Percentiles rank a stretch among this genome's conserved stretches.
phyloP scores from a whole-genome alignment of 2,888 invertebrate genomes.

The Mesochorus sp. region DNA sequence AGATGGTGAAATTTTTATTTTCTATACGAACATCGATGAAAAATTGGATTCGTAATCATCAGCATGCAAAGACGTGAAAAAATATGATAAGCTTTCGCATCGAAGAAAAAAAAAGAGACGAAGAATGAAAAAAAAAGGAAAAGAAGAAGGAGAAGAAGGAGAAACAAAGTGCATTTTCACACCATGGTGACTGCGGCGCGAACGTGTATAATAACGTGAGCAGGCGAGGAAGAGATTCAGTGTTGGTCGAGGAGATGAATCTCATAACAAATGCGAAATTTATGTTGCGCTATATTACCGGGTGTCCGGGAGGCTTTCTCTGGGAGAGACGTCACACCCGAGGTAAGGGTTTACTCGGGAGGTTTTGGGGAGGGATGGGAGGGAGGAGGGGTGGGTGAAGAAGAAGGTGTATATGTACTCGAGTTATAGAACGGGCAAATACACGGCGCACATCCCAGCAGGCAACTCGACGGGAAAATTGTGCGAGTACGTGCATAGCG shows the following conservation, averaged over 20 bases:
- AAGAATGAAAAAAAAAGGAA: no score
- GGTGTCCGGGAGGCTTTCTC: slow-evolving; percentile 2
- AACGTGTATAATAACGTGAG: slow-evolving; percentile 1
- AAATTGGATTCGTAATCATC: no score
- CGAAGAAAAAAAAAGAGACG: no score
- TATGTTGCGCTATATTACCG: slow-evolving; percentile 56
- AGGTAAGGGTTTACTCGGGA: background rate
- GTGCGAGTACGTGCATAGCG: slow-evolving; percentile 55
- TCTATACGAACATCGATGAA: no score
- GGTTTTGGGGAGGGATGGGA: background rate
- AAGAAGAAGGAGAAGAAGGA: no score
- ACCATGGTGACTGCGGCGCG: slow-evolving; percentile 10
- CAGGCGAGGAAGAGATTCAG: background rate
- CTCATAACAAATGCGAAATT: slow-evolving; percentile 57
- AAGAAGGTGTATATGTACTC: background rate
- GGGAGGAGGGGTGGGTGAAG: no score
- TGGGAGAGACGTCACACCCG: slow-evolving; percentile 18
- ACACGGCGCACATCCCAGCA: slow-evolving; percentile 19
- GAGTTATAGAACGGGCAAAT: slow-evolving; percentile 14
- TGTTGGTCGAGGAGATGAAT: slow-evolving; percentile 37
- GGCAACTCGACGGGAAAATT: slow-evolving; percentile 55
- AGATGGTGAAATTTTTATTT: no score
- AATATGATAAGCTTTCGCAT: no score
- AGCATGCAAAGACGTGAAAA: no score
- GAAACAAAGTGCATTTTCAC: no score